Conservation (phyloP, 35 echinoderm and acorn worm genomes). For the Ophioderma brevispina region DNA sequence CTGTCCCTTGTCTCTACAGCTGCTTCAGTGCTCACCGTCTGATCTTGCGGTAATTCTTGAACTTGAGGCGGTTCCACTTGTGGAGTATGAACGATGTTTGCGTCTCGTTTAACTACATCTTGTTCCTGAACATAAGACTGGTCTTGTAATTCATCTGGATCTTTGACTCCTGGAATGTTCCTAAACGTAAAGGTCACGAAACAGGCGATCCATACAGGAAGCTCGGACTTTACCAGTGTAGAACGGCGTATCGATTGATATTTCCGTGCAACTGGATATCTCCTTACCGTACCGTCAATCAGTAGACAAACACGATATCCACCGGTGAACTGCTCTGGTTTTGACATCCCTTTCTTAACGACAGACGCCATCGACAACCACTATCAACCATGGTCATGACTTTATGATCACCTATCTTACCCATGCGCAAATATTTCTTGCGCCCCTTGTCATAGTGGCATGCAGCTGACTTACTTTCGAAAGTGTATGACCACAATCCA, state of each 20-base stretch:
- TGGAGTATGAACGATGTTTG: not conserved
- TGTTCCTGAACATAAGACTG: not conserved
- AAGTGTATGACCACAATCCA: conserved; percentile 44
- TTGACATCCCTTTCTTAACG: conserved; percentile 16
- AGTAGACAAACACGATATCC: conserved; percentile 41
- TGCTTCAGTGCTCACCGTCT: not conserved
- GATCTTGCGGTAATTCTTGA: not conserved
- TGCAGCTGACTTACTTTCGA: not conserved
- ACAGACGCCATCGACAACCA: conserved; percentile 66
- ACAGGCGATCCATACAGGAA: conserved; percentile 49
- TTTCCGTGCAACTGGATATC: conserved; percentile 24
- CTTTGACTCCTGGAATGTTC: conserved; percentile 47
- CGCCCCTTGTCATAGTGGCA: not conserved
- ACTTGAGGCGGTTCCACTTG: not conserved
- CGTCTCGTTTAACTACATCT: not conserved
- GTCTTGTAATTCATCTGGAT: conserved; percentile 29
- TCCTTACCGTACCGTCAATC: conserved; percentile 57
- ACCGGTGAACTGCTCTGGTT: conserved; percentile 40
- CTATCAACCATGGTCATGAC: conserved; percentile 53
- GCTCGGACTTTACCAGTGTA: conserved; percentile 52
- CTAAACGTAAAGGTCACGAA: conserved; percentile 64
- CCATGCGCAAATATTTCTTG: not conserved
- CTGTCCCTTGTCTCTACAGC: conserved; percentile 12
- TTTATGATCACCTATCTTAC: conserved; percentile 4
- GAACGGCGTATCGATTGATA: conserved; percentile 53